These are phyloP conservation scores for Amniataba percoides DNA, from an alignment of 2,797 vertebrate species.

Conservation along the genomic window DNA sequence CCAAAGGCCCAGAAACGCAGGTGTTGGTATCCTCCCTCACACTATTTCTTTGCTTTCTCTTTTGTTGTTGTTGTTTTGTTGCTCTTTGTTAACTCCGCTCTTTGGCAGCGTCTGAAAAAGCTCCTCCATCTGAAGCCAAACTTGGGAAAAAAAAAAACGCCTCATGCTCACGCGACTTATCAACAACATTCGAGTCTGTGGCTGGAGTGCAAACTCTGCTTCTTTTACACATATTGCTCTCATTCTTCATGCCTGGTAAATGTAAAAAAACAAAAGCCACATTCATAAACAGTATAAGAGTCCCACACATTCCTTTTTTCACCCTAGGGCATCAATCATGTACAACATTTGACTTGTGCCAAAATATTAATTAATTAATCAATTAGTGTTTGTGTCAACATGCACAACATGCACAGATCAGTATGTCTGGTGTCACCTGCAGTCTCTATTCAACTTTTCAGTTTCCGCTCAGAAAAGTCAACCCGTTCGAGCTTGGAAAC, in stretches of 20 bases:
- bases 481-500: neutral
- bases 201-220: conserved; percentile 17
- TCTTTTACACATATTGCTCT: conserved; percentile 4
- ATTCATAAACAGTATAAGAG: neutral
- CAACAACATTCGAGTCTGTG: conserved; percentile 7
- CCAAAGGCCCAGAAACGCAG: conserved; percentile 69
- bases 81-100: conserved; percentile 49
- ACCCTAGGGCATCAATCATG: neutral
- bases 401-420: neutral
- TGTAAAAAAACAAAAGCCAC: neutral
- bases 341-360: neutral
- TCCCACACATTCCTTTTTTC: neutral
- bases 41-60: conserved; percentile 37
- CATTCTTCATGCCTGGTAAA: neutral
- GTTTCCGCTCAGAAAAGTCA: neutral
- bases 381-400: neutral
- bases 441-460: neutral
- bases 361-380: neutral
- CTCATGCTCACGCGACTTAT: neutral
- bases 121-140: conserved; percentile 29
- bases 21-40: conserved; percentile 60
- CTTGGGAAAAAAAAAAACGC: conserved; percentile 6
- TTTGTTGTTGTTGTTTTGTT: conserved; percentile 53
- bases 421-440: no score
- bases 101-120: conserved; percentile 25